Percentiles rank a stretch among this genome's conserved stretches.
Evolutionary conservation across 1,140 invertebrate genomes (phyloP).

Genomic region (Drosophila persimilis): DNA sequence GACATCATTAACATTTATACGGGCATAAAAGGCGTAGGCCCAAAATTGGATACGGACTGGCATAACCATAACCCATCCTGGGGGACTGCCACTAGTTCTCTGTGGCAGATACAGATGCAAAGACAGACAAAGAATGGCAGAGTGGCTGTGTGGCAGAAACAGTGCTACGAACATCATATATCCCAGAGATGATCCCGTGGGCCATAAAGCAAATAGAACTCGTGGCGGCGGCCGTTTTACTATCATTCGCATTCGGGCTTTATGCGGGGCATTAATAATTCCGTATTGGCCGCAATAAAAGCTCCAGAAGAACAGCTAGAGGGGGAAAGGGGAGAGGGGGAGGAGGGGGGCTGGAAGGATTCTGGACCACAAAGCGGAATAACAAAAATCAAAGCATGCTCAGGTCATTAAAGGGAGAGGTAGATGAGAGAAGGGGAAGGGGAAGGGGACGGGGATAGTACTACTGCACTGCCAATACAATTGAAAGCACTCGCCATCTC

Average conservation of each 20-base stretch:
- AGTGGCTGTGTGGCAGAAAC: neutral
- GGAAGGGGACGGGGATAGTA: conserved; percentile 23
- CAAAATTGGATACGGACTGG: conserved; percentile 26
- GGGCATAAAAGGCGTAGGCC: conserved; percentile 21
- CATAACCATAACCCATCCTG: neutral
- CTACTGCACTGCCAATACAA: conserved; percentile 46
- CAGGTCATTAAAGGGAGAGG: conserved; percentile 69
- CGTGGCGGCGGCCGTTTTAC: conserved; percentile 25
- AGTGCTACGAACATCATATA: neutral
- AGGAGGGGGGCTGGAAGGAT: neutral
- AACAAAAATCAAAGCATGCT: conserved; percentile 75
- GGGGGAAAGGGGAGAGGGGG: neutral
- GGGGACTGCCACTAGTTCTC: too few relatives aligned
- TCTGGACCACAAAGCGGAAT: conserved; percentile 56
- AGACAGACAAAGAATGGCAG: neutral
- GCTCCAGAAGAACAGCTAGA: neutral
- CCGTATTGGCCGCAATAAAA: conserved; percentile 74
- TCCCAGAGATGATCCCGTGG: conserved; percentile 23
- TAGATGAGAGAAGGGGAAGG: conserved; percentile 13
- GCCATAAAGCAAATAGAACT: conserved; percentile 53
- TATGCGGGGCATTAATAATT: conserved; percentile 68
- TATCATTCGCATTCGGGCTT: conserved; percentile 30
- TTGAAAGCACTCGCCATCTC: conserved; percentile 22
- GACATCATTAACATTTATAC: conserved; percentile 33
- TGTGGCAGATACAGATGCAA: neutral